Conservation (phyloP, 1,140 invertebrate species). For the Lethocerus indicus region DNA sequence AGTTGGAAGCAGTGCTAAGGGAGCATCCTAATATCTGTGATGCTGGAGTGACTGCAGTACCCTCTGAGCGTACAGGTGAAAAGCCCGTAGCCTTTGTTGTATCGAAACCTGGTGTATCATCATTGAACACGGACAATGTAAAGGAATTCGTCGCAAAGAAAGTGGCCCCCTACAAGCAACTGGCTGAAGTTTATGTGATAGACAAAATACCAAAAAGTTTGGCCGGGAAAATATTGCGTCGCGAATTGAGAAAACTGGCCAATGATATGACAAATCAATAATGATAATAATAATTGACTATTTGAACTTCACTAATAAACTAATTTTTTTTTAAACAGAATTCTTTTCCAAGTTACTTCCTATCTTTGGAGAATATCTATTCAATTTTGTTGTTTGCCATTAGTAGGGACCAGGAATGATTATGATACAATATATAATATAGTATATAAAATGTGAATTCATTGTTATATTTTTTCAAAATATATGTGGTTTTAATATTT, state of each 20-base stretch:
- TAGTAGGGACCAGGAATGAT: too few species aligned
- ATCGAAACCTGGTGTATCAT: constrained; percentile 25
- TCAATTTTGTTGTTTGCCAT: too few species aligned
- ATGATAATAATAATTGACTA: too few species aligned
- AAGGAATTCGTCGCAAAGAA: constrained; percentile 36
- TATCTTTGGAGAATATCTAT: too few species aligned
- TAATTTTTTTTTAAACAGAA: too few species aligned
- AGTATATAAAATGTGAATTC: too few species aligned
- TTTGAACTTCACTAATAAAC: too few species aligned
- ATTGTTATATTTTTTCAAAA: too few species aligned
- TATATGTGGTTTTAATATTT: too few species aligned
- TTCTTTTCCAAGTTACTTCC: too few species aligned
- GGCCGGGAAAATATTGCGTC: constrained; percentile 56
- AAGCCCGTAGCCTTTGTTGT: constrained; percentile 42
- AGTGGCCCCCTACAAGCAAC: constrained; percentile 45
- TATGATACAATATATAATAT: too few species aligned
- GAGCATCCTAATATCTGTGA: constrained; percentile 46
- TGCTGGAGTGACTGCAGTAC: constrained; percentile 50
- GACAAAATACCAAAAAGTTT: constrained; percentile 52
- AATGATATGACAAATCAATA: too few species aligned
- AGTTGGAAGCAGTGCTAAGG: constrained; percentile 51
- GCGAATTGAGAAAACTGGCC: constrained; percentile 31
- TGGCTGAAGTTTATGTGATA: constrained; percentile 47
- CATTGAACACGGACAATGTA: constrained; percentile 29
- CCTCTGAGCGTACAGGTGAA: constrained; percentile 44